Conservation (phyloP, 2,797 vertebrate species). For the Dromococcyx pavoninus region DNA sequence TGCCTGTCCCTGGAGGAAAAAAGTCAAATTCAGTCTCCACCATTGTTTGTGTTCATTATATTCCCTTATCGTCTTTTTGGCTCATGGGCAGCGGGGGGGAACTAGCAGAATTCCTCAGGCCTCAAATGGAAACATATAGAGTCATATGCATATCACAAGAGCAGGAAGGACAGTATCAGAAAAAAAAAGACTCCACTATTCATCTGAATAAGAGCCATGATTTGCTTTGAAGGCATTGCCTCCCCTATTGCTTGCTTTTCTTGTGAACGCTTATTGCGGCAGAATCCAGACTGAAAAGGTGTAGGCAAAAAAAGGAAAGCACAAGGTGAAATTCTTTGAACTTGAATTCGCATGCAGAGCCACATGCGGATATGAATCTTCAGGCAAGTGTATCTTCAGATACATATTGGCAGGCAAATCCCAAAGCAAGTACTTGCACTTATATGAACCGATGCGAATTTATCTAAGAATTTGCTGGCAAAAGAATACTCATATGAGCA, state of each 20-base stretch:
- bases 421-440: constrained; percentile 38
- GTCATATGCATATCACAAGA: constrained; percentile 56
- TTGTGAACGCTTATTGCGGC: constrained; percentile 7
- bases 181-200: constrained; percentile 38
- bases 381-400: constrained; percentile 36
- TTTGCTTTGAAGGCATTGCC: constrained; percentile 40
- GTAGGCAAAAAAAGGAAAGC: constrained; percentile 20
- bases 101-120: constrained; percentile 26
- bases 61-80: constrained; percentile 55
- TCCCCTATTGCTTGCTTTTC: constrained; percentile 35
- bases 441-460: constrained; percentile 58
- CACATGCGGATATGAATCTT: constrained; percentile 40
- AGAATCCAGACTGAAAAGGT: constrained; percentile 49
- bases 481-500: constrained; percentile 19
- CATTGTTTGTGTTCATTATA: constrained; percentile 62
- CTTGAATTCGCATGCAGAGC: constrained; percentile 34
- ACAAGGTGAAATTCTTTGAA: background rate
- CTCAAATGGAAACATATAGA: constrained; percentile 51
- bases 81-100: constrained; percentile 29
- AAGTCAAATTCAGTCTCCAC: constrained; percentile 48
- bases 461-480: constrained; percentile 46
- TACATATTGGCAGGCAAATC: constrained; percentile 43
- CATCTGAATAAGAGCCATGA: constrained; percentile 16
- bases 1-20: constrained; percentile 50
- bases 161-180: constrained; percentile 53